A percentile compares a stretch with the other conserved stretches of the same genome.
phyloP scores from a whole-genome alignment of 2,797 vertebrate genomes.

The Cuniculus paca region DNA sequence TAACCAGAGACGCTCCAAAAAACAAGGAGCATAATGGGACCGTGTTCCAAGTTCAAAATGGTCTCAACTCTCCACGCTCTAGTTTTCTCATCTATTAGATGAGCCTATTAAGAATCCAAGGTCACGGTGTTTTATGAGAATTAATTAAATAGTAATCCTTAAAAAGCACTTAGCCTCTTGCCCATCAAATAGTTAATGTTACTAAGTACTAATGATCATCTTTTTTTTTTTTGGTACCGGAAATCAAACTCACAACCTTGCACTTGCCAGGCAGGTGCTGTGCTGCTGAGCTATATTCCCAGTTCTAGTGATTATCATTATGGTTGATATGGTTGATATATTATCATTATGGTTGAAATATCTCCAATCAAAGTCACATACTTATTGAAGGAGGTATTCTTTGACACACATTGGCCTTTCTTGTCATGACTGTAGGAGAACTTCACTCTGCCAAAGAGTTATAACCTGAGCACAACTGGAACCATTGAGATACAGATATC shows the following conservation, averaged over 20 bases:
- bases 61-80: neutral
- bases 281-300: no score
- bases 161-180: neutral
- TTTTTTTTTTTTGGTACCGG: neutral
- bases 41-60: neutral
- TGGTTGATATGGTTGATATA: neutral
- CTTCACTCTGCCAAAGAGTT: constrained; percentile 40
- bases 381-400: neutral
- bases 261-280: no score
- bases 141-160: constrained; percentile 19
- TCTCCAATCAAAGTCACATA: constrained; percentile 14
- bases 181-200: neutral
- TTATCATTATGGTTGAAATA: neutral
- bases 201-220: constrained; percentile 16
- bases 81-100: neutral
- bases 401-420: constrained; percentile 9
- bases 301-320: neutral
- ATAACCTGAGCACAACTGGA: constrained; percentile 43
- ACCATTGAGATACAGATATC: neutral
- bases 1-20: neutral
- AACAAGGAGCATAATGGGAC: neutral
- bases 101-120: neutral
- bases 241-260: no score
- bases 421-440: constrained; percentile 22
- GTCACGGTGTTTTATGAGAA: constrained; percentile 17